Evolutionary conservation across 1,140 invertebrate species (phyloP).

Genomic region (Drosophila sproati): DNA sequence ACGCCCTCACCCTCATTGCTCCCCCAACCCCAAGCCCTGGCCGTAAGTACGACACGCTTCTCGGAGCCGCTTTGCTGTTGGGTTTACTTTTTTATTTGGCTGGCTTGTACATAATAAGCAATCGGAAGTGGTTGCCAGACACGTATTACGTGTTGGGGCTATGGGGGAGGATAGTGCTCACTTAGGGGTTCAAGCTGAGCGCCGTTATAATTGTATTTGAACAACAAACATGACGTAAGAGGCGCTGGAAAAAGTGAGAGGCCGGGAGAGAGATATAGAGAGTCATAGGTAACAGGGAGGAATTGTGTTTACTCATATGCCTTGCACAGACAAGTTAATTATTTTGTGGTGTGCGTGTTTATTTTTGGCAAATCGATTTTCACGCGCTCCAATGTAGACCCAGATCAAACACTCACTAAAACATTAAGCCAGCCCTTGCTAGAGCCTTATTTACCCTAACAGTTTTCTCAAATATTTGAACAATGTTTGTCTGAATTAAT

Average conservation of each 20-base stretch:
- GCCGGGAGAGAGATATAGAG: conserved; percentile 1
- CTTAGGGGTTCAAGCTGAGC: conserved; percentile 43
- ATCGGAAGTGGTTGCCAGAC: conserved; percentile 70
- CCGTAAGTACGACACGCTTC: conserved; percentile 13
- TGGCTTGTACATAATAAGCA: conserved; percentile 59
- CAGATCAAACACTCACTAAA: conserved; percentile 19
- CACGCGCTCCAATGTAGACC: conserved; percentile 48
- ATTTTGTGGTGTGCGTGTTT: conserved; percentile 69
- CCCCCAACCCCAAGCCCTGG: not conserved
- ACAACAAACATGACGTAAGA: conserved; percentile 57
- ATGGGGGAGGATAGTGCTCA: conserved; percentile 35
- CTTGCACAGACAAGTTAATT: conserved; percentile 81
- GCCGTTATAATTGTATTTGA: conserved; percentile 72
- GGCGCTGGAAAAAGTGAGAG: not conserved
- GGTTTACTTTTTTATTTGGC: conserved; percentile 58
- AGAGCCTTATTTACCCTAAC: conserved; percentile 24
- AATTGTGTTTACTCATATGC: conserved; percentile 78
- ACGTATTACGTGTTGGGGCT: conserved; percentile 53
- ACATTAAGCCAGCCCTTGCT: not conserved
- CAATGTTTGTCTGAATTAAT: conserved; percentile 81
- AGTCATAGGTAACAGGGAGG: conserved; percentile 1
- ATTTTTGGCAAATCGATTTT: conserved; percentile 79
- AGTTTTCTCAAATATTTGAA: conserved; percentile 73
- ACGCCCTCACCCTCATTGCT: conserved; percentile 19
- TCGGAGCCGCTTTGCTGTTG: conserved; percentile 30